Evolutionary conservation across 1,140 invertebrate genomes (phyloP).

Genomic region (Portunus trituberculatus): DNA sequence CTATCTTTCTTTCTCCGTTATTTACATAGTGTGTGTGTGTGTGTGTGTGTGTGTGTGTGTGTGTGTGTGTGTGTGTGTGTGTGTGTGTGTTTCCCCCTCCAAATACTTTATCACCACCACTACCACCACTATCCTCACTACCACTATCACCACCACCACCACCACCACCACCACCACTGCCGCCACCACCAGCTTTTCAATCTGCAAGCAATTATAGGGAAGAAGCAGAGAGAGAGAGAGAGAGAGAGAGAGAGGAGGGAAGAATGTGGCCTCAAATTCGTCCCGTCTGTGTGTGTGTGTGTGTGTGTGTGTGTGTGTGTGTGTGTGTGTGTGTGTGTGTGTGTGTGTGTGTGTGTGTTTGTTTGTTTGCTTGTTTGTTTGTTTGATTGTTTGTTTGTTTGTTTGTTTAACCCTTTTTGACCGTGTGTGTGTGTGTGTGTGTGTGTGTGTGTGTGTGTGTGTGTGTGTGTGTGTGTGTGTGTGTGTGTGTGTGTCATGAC

Average conservation of each 20-base stretch:
- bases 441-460: slow-evolving; percentile 9
- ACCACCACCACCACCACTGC: background rate
- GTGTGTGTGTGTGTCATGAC: background rate
- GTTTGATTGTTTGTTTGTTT: background rate
- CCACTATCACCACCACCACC: background rate
- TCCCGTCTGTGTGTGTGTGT: background rate
- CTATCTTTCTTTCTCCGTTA: no score
- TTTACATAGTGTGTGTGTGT: no score
- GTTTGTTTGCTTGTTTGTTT: background rate
- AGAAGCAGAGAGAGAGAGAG: background rate
- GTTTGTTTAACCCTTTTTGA: background rate
- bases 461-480: slow-evolving; percentile 20
- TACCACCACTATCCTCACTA: background rate
- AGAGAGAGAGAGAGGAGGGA: background rate
- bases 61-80: no score
- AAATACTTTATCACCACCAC: background rate
- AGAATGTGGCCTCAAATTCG: background rate
- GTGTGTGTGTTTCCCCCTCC: no score
- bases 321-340: slow-evolving; percentile 11
- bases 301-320: slow-evolving; percentile 17
- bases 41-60: no score
- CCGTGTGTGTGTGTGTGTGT: background rate
- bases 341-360: slow-evolving; percentile 9
- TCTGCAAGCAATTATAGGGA: slow-evolving; percentile 12
- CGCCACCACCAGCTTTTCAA: background rate